These are phyloP conservation scores for Heliconius aoede DNA, from an alignment of 2,888 invertebrate species.

Conservation along the genomic window DNA sequence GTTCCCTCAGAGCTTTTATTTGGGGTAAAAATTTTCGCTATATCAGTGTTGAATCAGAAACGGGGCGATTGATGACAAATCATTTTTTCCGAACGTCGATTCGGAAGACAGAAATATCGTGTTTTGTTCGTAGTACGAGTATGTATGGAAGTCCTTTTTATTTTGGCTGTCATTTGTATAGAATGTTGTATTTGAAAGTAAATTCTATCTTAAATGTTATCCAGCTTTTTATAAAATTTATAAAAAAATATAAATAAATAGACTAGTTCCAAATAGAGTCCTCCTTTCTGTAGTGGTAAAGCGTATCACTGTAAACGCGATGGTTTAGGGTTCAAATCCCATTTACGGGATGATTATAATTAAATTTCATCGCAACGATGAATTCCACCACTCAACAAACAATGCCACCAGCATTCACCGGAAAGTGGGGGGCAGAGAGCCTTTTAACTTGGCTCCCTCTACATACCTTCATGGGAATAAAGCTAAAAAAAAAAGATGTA, in stretches of 20 bases:
- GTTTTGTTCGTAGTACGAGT: background rate
- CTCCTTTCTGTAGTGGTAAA: too few species aligned
- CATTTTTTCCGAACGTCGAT: constrained; percentile 46
- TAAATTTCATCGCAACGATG: too few species aligned
- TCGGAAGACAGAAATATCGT: constrained; percentile 23
- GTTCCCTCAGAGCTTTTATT: constrained; percentile 49
- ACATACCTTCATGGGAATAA: too few species aligned
- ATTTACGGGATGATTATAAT: too few species aligned
- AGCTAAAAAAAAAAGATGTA: background rate
- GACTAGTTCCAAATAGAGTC: too few species aligned
- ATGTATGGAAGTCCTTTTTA: background rate
- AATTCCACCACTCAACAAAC: too few species aligned
- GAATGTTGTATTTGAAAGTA: background rate
- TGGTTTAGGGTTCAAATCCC: too few species aligned
- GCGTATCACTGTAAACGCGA: too few species aligned
- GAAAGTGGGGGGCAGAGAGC: background rate
- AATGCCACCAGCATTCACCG: background rate
- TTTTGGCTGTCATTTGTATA: background rate
- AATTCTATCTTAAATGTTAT: too few species aligned
- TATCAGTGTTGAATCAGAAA: constrained; percentile 49
- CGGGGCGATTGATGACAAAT: constrained; percentile 52
- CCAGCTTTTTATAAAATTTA: too few species aligned
- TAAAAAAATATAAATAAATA: too few species aligned
- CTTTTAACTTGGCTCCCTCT: too few species aligned
- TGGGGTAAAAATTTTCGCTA: constrained; percentile 43